Percentiles rank a stretch among this genome's conserved stretches.
Evolutionary conservation across 64 coral and sea anemone genomes (phyloP).

Genomic region (Porites australiensis): DNA sequence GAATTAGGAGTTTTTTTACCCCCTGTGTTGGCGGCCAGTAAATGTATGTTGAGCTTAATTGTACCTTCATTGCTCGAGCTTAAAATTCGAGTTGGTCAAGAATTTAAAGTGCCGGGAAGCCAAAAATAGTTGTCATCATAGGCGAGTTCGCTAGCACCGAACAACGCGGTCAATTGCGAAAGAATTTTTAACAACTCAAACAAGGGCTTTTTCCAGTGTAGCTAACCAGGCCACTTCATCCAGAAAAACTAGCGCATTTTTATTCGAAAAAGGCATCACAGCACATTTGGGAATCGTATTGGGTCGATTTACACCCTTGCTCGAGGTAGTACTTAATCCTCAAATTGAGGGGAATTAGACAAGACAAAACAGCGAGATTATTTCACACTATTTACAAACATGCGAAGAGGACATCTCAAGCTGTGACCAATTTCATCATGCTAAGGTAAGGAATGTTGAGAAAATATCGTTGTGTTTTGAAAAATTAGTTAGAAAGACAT

Average conservation of each 20-base stretch:
- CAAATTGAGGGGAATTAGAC: constrained; percentile 18
- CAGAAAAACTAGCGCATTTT: background rate
- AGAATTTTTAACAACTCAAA: constrained; percentile 28
- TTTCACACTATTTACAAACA: constrained; percentile 1
- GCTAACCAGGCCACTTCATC: constrained; percentile 10
- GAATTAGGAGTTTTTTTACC: background rate
- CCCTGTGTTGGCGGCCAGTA: background rate
- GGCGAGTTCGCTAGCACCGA: background rate
- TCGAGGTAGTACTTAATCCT: background rate
- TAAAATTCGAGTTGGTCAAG: background rate
- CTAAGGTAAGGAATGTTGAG: constrained; percentile 3
- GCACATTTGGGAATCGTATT: background rate
- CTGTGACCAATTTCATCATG: background rate
- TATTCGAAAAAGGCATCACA: background rate
- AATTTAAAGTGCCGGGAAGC: background rate
- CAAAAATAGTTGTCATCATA: background rate
- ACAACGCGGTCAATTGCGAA: constrained; percentile 30
- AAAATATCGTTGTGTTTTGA: background rate
- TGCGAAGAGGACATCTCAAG: background rate
- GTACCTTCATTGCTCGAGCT: too few species aligned
- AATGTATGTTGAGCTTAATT: background rate
- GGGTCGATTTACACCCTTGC: too few species aligned
- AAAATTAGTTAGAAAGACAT: background rate
- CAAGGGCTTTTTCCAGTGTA: background rate
- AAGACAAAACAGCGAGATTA: background rate